Percentiles rank a stretch among this genome's conserved stretches.
These are phyloP conservation scores for Drosophila tani DNA, from an alignment of 1,140 invertebrate species.

Conservation along the genomic window DNA sequence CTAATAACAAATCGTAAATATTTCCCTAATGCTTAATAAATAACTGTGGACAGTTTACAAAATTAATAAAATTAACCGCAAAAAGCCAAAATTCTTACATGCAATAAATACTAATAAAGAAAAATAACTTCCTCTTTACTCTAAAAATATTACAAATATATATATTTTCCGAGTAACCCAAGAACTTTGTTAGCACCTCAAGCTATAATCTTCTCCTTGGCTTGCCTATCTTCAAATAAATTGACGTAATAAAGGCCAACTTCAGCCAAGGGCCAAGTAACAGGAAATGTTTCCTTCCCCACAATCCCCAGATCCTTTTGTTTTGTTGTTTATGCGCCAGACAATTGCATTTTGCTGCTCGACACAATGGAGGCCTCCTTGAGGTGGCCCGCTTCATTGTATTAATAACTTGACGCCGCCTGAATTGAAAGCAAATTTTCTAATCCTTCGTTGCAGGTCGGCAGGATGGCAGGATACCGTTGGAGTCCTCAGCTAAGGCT, in stretches of 20 bases:
- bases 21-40: neutral
- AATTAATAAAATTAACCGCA: no score
- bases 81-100: no score
- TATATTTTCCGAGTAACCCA: neutral
- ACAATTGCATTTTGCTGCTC: constrained; percentile 45
- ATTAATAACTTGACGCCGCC: constrained; percentile 48
- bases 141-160: neutral
- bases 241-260: constrained; percentile 21
- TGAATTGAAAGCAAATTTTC: constrained; percentile 39
- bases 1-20: neutral
- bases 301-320: neutral
- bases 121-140: neutral
- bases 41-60: no score
- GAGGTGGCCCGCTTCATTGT: constrained; percentile 44
- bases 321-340: constrained; percentile 39
- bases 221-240: constrained; percentile 26
- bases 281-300: neutral
- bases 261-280: constrained; percentile 4
- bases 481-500: constrained; percentile 3
- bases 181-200: neutral
- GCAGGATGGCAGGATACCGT: constrained; percentile 20
- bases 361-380: constrained; percentile 35
- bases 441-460: constrained; percentile 33
- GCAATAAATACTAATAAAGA: no score
- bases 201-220: no score